Percentiles rank a stretch among this genome's conserved stretches.
These are phyloP conservation scores for Paramisgurnus dabryanus DNA, from an alignment of 2,113 vertebrate genomes.

Conservation along the genomic window DNA sequence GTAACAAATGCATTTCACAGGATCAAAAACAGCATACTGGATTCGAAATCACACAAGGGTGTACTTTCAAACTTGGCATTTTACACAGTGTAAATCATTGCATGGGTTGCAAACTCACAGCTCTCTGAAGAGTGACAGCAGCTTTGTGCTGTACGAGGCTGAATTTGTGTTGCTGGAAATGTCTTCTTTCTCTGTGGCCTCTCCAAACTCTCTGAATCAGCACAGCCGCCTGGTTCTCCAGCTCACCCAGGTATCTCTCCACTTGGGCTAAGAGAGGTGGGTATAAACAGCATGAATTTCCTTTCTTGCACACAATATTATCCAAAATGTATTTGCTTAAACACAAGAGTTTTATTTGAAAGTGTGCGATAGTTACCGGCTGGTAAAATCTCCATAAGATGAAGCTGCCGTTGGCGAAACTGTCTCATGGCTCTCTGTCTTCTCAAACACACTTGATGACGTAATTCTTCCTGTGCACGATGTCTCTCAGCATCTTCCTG, in stretches of 20 bases:
- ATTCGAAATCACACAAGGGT: too few relatives aligned
- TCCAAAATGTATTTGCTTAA: neutral
- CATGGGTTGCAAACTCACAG: constrained; percentile 69
- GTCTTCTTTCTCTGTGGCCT: constrained; percentile 81
- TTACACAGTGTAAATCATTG: too few relatives aligned
- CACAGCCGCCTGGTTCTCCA: constrained; percentile 82
- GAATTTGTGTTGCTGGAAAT: constrained; percentile 72
- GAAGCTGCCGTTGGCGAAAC: constrained; percentile 85
- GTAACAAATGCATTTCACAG: too few relatives aligned
- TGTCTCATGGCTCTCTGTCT: constrained; percentile 84
- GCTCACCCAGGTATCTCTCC: constrained; percentile 80
- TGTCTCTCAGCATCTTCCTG: constrained; percentile 72
- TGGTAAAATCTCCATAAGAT: constrained; percentile 84
- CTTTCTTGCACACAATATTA: neutral
- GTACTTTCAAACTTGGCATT: too few relatives aligned
- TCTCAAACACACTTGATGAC: constrained; percentile 78
- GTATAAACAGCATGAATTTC: neutral
- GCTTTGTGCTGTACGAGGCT: constrained; percentile 79
- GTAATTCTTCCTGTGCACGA: constrained; percentile 80
- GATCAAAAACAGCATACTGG: too few relatives aligned
- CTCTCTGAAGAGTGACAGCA: constrained; percentile 85
- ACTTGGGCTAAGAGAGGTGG: constrained; percentile 72
- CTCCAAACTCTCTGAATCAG: constrained; percentile 90
- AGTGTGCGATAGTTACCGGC: constrained; percentile 74
- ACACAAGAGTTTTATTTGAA: neutral